Evolutionary conservation across 2,113 vertebrate genomes (phyloP).

Genomic region (Semicossyphus pulcher): DNA sequence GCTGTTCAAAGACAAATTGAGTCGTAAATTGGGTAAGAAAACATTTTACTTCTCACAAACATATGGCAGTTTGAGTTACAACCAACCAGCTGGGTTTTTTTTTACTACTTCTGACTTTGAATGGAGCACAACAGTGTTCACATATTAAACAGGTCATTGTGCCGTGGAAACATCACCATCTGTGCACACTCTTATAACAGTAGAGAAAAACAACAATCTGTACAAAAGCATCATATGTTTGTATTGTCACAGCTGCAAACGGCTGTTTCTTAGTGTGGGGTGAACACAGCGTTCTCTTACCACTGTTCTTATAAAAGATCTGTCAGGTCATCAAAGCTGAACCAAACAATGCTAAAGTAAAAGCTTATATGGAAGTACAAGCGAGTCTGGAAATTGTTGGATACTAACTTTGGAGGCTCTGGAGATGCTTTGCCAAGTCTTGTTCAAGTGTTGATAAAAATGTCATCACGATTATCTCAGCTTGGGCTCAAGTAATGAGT

Average conservation of each 20-base stretch:
- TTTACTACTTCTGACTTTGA: constrained; percentile 1
- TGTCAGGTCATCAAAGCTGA: neutral
- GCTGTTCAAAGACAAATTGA: too few relatives aligned
- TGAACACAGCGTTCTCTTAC: neutral
- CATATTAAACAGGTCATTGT: constrained; percentile 32
- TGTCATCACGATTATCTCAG: too few relatives aligned
- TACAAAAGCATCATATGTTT: neutral
- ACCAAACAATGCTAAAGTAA: neutral
- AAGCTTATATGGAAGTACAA: neutral
- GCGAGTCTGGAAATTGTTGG: neutral
- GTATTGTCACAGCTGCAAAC: neutral
- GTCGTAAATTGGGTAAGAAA: too few relatives aligned
- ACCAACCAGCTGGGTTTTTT: constrained; percentile 11
- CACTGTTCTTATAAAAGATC: neutral
- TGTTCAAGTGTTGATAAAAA: too few relatives aligned
- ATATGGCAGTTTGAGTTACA: neutral
- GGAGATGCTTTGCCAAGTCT: neutral
- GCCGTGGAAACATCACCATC: constrained; percentile 29
- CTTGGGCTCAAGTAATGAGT: too few relatives aligned
- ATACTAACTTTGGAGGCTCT: neutral
- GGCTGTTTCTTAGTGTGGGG: neutral
- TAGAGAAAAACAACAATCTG: neutral
- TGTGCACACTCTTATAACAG: constrained; percentile 9
- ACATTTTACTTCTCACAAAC: neutral
- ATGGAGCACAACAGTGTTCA: neutral